Base-by-base conservation (phyloP, 2,797 vertebrate species). In the Apogon talboti region DNA sequence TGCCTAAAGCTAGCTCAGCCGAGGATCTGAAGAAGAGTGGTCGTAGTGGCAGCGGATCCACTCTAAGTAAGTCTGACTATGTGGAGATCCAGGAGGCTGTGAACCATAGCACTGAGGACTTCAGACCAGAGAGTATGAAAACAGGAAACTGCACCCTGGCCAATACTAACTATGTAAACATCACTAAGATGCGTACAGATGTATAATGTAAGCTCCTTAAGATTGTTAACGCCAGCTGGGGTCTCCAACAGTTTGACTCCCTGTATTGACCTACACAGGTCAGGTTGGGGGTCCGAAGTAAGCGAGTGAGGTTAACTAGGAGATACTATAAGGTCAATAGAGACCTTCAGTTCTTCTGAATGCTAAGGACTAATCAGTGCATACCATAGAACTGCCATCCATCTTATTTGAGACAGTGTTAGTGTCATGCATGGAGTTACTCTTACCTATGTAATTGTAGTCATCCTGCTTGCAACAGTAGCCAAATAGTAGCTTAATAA, bases 101-200 rank as follows among this genome's bases (percentile, higher is more conserved):
- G 46, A 97, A 96, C 90, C 96, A 98, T 89, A 97, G 95, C 87
- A 94, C 94, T 6, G 96, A 98, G 90, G 96, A 98, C 89, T 98
- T 98, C 83, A 92, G 96, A 87, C 95, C 96, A 80, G 96, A 98
- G 87, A 94, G 94, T 88, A 94, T 97, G 90, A 98, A 98, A 94
- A 97, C 97, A 48, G 96, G 96, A 90, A 98, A 99, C 89, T 98
- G 97, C 87, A 98, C 97, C 43, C 89, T 98, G 78, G 93, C 95
- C 85, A 99, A 99, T 92, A 98, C 97, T 91, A 99, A 99, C 92
- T 98, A 96, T 87, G 96, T 99, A 87, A 99, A 99, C 91, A 99
- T 98, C 92, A 98, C 97, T 88, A 98, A 99, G 92, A 98, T 97
- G 95, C 93, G 98, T 84, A 99, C 97, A 16, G 98, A 99, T 90